Conservation (phyloP, 1,140 invertebrate genomes). For the Temnothorax curvispinosus region DNA sequence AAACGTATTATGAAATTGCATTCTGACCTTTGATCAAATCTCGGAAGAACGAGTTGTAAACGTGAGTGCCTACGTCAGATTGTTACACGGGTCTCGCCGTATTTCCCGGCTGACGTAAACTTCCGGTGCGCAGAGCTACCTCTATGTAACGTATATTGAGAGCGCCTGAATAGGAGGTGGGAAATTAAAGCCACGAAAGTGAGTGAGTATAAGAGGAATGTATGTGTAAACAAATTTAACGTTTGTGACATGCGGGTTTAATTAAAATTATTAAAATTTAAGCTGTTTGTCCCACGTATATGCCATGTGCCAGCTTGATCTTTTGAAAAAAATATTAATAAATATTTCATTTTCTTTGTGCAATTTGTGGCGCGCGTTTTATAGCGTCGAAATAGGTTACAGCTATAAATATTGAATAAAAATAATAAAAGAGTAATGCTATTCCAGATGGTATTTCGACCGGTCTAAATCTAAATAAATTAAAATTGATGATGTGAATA, state of each 20-base stretch:
- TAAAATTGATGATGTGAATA: background rate
- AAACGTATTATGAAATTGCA: conserved; percentile 39
- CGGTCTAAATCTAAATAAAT: background rate
- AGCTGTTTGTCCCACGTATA: background rate
- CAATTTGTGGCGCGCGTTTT: background rate
- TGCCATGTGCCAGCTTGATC: background rate
- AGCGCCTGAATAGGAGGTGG: background rate
- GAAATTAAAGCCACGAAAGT: conserved; percentile 20
- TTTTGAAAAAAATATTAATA: background rate
- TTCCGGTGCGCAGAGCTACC: conserved; percentile 34
- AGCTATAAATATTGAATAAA: background rate
- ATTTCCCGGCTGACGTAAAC: conserved; percentile 47
- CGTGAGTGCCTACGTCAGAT: conserved; percentile 10
- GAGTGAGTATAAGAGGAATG: conserved; percentile 21
- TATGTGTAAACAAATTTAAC: background rate
- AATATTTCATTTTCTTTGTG: background rate
- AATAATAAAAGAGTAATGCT: background rate
- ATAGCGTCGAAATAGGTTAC: background rate
- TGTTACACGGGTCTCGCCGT: conserved; percentile 9
- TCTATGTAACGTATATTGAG: background rate
- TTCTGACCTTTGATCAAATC: conserved; percentile 45
- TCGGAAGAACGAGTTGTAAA: conserved; percentile 18
- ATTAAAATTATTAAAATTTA: conserved; percentile 28
- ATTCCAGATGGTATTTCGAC: background rate
- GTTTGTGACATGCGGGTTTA: background rate